Percentiles rank a stretch among this genome's conserved stretches.
Evolutionary conservation across 2,797 vertebrate genomes (phyloP).

Genomic region (Pygocentrus nattereri): DNA sequence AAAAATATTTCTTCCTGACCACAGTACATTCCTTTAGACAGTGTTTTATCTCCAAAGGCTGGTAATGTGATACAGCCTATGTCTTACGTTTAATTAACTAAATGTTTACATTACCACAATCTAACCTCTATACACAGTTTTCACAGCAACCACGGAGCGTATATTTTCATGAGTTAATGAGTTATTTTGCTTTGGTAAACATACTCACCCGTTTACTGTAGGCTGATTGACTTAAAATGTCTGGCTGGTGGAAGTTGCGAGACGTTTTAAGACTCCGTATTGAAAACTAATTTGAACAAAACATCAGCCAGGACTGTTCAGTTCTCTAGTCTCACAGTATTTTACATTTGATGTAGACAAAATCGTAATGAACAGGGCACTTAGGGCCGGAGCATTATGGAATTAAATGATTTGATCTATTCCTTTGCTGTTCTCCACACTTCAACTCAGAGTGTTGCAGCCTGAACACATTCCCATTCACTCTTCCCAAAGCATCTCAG

Average conservation of each 20-base stretch:
- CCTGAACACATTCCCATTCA: constrained; percentile 25
- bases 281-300: neutral
- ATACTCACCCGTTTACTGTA: neutral
- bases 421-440: constrained; percentile 71
- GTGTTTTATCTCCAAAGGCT: constrained; percentile 19
- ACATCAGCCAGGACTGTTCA: constrained; percentile 18
- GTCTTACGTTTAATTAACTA: constrained; percentile 23
- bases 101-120: constrained; percentile 46
- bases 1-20: constrained; percentile 14
- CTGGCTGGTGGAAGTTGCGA: neutral
- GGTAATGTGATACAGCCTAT: constrained; percentile 12
- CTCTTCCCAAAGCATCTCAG: constrained; percentile 16
- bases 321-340: constrained; percentile 37
- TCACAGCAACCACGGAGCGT: constrained; percentile 18
- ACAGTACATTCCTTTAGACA: constrained; percentile 21
- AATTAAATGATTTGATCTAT: constrained; percentile 41
- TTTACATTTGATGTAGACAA: constrained; percentile 27
- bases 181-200: neutral
- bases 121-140: constrained; percentile 19
- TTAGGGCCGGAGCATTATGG: constrained; percentile 28
- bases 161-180: constrained; percentile 20
- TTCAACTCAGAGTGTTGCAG: constrained; percentile 63
- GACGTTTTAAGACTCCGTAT: constrained; percentile 8
- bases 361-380: constrained; percentile 9
- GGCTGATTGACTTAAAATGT: neutral